phyloP scores from a whole-genome alignment of 2,888 invertebrate genomes.

The Rhabditoides inermis region DNA sequence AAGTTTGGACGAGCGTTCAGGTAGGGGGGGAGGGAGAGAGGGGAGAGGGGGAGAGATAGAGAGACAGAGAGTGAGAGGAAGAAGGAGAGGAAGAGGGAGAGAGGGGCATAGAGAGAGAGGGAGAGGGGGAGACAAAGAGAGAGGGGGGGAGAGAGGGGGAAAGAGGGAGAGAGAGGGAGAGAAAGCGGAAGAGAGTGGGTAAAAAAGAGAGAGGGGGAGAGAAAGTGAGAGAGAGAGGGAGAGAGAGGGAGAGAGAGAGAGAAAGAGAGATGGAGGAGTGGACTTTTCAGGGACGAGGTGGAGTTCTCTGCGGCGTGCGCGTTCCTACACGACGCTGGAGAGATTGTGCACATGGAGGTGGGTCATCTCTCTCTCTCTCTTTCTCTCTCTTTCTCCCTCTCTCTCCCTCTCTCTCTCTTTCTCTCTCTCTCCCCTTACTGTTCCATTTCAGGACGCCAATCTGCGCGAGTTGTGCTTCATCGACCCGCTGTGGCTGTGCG shows the following conservation, averaged over 20 bases:
- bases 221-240: no score
- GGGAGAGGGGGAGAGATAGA: no score
- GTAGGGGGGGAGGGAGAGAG: no score
- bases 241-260: background rate
- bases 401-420: no score
- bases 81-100: no score
- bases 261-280: constrained; percentile 8
- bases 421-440: no score
- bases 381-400: no score
- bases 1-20: constrained; percentile 55
- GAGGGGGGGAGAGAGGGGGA: background rate
- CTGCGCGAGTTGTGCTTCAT: constrained; percentile 88
- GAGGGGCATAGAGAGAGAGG: no score
- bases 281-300: constrained; percentile 66
- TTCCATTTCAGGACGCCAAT: constrained; percentile 88
- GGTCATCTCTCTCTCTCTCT: no score
- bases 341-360: constrained; percentile 35
- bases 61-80: no score
- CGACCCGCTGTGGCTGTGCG: constrained; percentile 96
- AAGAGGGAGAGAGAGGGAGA: background rate
- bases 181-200: no score
- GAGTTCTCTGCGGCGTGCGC: constrained; percentile 89
- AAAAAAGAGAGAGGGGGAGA: background rate
- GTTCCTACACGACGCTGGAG: constrained; percentile 74
- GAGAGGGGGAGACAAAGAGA: no score